Conservation (phyloP, 2,797 vertebrate species). For the Pipistrellus nathusii region DNA sequence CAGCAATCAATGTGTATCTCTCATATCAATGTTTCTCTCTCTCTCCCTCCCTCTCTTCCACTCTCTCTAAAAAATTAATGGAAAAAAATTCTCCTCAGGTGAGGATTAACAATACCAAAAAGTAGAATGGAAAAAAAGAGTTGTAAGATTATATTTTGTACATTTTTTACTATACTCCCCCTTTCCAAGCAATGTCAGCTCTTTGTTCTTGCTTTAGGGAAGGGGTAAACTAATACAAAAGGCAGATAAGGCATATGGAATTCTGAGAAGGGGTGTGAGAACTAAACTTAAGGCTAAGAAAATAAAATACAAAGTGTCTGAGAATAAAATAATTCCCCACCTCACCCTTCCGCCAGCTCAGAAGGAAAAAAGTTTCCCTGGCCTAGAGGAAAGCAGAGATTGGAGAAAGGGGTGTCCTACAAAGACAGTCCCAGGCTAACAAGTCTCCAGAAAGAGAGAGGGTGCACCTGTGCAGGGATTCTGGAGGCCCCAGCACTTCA, state of each 20-base stretch:
- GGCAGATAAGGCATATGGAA: neutral
- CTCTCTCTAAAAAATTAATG: neutral
- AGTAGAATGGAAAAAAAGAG: neutral
- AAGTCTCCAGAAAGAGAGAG: neutral
- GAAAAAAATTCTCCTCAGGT: neutral
- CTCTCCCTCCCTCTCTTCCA: neutral
- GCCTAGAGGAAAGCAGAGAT: neutral
- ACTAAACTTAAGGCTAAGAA: neutral
- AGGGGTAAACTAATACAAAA: slow-evolving; percentile 2
- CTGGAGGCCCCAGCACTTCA: neutral
- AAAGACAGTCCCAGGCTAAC: neutral
- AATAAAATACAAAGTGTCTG: slow-evolving; percentile 8
- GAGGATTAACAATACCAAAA: neutral
- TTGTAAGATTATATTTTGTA: neutral
- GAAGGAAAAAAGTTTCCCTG: neutral
- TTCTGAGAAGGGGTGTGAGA: neutral
- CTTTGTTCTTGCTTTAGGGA: neutral
- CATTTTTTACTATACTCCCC: neutral
- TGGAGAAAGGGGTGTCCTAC: neutral
- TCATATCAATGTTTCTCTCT: neutral
- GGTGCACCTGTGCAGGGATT: neutral
- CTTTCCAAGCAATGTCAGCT: slow-evolving; percentile 16
- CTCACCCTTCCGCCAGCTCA: neutral
- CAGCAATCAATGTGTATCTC: neutral
- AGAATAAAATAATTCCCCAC: neutral